These are phyloP conservation scores for Rhizomys pruinosus DNA, from an alignment of 2,113 vertebrate genomes.

Conservation along the genomic window DNA sequence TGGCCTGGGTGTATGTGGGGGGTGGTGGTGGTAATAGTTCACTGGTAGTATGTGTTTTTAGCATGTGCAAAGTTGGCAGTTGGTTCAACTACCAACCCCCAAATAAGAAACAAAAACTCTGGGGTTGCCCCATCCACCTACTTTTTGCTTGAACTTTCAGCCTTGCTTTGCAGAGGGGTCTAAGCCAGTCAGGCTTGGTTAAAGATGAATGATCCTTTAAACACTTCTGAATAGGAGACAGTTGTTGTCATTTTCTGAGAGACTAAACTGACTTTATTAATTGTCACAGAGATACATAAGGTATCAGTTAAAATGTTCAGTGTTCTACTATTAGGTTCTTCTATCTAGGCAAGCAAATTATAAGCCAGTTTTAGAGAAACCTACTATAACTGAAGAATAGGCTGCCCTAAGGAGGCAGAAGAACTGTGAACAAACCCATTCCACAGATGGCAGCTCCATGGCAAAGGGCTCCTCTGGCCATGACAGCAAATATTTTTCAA, in stretches of 20 bases:
- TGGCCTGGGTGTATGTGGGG: neutral
- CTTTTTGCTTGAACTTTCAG: slow-evolving; percentile 39
- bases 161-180: slow-evolving; percentile 33
- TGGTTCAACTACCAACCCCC: neutral
- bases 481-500: neutral
- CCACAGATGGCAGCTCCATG: neutral
- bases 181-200: neutral
- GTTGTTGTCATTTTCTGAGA: slow-evolving; percentile 47
- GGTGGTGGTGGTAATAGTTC: too few species aligned
- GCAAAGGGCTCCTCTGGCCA: neutral
- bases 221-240: neutral
- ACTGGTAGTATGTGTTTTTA: neutral
- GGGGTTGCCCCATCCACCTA: neutral
- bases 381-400: slow-evolving; percentile 30
- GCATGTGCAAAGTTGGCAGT: neutral
- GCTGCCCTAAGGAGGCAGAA: neutral
- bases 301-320: neutral
- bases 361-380: slow-evolving; percentile 3
- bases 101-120: neutral
- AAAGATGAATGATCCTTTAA: slow-evolving; percentile 39
- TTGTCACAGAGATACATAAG: neutral
- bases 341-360: slow-evolving; percentile 22
- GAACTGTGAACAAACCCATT: neutral
- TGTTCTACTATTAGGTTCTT: neutral
- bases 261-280: slow-evolving; percentile 29